Conservation (phyloP, 2,888 invertebrate species). For the Mimumesa dahlbomi region DNA sequence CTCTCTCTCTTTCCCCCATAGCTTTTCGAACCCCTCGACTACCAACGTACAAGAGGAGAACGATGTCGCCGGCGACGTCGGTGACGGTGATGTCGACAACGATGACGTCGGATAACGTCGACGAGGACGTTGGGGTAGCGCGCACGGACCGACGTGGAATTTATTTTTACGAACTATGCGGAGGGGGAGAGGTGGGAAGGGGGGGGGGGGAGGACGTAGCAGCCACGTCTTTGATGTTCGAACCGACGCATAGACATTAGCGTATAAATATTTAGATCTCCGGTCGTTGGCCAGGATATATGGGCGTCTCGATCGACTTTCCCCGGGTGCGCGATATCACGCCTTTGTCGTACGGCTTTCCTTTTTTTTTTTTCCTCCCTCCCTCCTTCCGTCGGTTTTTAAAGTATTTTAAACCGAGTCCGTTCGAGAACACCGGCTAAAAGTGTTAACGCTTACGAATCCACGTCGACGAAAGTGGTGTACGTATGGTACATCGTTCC, state of each 20-base stretch:
- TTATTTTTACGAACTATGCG: slow-evolving; percentile 78
- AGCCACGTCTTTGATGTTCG: slow-evolving; percentile 76
- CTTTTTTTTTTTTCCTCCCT: slow-evolving; percentile 42
- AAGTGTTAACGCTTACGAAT: no score
- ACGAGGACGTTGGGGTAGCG: slow-evolving; percentile 42
- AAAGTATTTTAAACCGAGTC: no score
- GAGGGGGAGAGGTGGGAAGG: slow-evolving; percentile 66
- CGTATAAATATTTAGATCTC: slow-evolving; percentile 78
- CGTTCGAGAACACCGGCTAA: no score
- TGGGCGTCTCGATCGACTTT: slow-evolving; percentile 65
- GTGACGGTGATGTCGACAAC: slow-evolving; percentile 31
- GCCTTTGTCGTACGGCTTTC: slow-evolving; percentile 65
- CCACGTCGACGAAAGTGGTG: no score
- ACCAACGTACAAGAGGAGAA: slow-evolving; percentile 14
- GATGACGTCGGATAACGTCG: slow-evolving; percentile 37
- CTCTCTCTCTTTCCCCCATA: slow-evolving; percentile 55
- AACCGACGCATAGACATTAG: slow-evolving; percentile 72
- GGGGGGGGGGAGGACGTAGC: slow-evolving; percentile 64
- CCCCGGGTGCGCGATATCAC: slow-evolving; percentile 58
- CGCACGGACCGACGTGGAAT: slow-evolving; percentile 68
- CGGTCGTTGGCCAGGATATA: slow-evolving; percentile 67
- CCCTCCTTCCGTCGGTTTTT: no score
- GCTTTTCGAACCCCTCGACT: slow-evolving; percentile 48
- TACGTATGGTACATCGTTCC: no score
- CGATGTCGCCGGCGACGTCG: slow-evolving; percentile 17